Percentiles rank a stretch among this genome's conserved stretches.
These are phyloP conservation scores for Camponotus vicinus DNA, from an alignment of 1,140 invertebrate species.

Conservation along the genomic window DNA sequence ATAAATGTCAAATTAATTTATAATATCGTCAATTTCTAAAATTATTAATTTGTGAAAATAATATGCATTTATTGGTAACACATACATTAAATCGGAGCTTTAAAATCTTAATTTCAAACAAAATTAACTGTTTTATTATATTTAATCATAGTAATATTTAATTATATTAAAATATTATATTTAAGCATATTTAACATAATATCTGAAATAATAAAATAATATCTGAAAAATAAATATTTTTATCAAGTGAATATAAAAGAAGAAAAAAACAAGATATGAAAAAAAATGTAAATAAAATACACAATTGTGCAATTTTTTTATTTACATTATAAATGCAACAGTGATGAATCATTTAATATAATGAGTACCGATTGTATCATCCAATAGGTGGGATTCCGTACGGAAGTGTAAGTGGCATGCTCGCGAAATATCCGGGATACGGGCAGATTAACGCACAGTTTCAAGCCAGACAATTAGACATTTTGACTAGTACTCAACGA, in stretches of 20 bases:
- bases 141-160: background rate
- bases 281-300: background rate
- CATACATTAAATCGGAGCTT: background rate
- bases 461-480: constrained; percentile 27
- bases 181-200: background rate
- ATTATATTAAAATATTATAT: background rate
- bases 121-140: background rate
- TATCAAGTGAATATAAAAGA: background rate
- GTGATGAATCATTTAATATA: background rate
- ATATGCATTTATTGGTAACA: background rate
- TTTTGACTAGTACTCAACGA: background rate
- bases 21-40: background rate
- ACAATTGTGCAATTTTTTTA: background rate
- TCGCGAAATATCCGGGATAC: constrained; percentile 72
- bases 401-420: constrained; percentile 80
- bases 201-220: background rate
- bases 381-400: constrained; percentile 83
- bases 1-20: constrained; percentile 37
- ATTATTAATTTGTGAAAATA: constrained; percentile 1
- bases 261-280: background rate
- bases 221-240: background rate
- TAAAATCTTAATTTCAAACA: background rate
- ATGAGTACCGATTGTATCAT: constrained; percentile 21
- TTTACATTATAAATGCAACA: background rate
- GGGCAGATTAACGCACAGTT: constrained; percentile 11